Conservation (phyloP, 2,888 invertebrate species). For the Danaus chrysippus region DNA sequence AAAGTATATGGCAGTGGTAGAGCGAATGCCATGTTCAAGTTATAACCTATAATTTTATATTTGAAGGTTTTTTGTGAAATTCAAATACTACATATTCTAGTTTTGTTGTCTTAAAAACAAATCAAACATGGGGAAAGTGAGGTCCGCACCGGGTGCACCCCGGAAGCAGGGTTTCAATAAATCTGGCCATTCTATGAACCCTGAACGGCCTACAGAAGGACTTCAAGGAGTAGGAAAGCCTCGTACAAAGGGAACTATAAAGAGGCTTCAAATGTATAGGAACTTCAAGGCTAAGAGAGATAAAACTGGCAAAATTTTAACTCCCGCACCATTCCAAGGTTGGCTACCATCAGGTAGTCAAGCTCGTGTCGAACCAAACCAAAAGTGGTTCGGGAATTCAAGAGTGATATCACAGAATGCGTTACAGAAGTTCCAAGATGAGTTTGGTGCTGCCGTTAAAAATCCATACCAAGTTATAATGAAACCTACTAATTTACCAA, state of each 20-base stretch:
- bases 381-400: constrained; percentile 99
- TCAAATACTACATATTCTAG: not conserved
- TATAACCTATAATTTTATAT: constrained; percentile 19
- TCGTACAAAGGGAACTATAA: constrained; percentile 95
- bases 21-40: constrained; percentile 2
- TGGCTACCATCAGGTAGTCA: constrained; percentile 92
- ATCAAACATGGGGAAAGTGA: constrained; percentile 85
- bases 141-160: constrained; percentile 85
- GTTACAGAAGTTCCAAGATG: constrained; percentile 93
- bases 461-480: constrained; percentile 99
- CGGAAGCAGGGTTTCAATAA: constrained; percentile 91
- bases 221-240: constrained; percentile 91
- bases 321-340: constrained; percentile 97
- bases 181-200: constrained; percentile 96
- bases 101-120: not conserved
- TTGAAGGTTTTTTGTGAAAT: not conserved
- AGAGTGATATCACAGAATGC: constrained; percentile 96
- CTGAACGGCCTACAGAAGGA: constrained; percentile 88
- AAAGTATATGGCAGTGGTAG: constrained; percentile 17
- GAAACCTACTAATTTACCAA: constrained; percentile 96
- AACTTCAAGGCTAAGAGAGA: constrained; percentile 98
- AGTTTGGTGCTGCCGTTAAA: constrained; percentile 94
- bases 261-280: constrained; percentile 98
- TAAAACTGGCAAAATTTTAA: constrained; percentile 92
- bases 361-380: constrained; percentile 97